Evolutionary conservation across 2,797 vertebrate genomes (phyloP), one percentile per base, ranked within the genome.

Genomic region (Poecile montanus): DNA sequence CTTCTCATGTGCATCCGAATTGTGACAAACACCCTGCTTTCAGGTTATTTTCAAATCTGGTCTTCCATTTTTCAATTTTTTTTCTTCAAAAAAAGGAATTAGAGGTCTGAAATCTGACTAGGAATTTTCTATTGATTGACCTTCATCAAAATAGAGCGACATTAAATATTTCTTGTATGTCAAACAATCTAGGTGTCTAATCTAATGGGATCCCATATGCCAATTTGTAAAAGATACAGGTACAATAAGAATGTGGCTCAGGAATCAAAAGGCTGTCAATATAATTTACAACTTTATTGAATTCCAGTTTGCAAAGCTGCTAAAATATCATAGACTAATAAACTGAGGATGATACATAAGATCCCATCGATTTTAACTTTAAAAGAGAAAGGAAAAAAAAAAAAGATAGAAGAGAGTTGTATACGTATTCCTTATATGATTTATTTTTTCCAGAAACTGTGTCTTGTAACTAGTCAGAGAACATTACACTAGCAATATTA

Each of bases 211-310:
- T 95, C 85, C 67, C 75, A 44, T 91, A n/a, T 80, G 77, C 76
- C 94, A 93, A 91, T 97, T 97, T 97, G 70, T 94, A 82, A 51
- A 87, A 93, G 78, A 94, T 85, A 92, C 36, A 86, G 66, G 57
- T 30, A 97, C 70, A 95, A 96, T 96, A 97, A 97, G 96, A 97
- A 66, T 57, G 85, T 91, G n/a, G 56, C 53, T 97, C 97, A 96
- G 84, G 56, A 89, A 95, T 92, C 82, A 96, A 94, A 96, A 96
- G 17, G 34, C 54, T 96, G 78, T 93, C 96, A 95, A 95, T 97
- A 94, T 47, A 94, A 97, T 96, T 97, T 97, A 95, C 56, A 95
- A 40, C 22, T 56, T 71, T 70, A 90, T 91, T 95, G 74, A 86
- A 85, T 73, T 92, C 60, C 72, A 67, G 85, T 95, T 95, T 96